phyloP scores from a whole-genome alignment of 2,797 vertebrate genomes.

The Acanthopagrus latus region DNA sequence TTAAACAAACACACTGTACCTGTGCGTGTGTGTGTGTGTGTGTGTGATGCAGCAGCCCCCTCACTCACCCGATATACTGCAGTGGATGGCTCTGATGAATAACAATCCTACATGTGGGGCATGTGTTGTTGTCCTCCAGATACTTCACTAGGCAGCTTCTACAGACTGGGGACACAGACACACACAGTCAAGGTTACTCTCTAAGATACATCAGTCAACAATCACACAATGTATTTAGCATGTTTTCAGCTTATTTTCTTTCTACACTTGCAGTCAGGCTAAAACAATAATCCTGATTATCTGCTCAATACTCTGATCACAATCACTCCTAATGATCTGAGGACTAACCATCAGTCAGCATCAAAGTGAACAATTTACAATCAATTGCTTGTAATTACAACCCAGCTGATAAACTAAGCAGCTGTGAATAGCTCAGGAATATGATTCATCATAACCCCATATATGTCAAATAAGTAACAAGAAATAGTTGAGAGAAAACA shows the following conservation, averaged over 20 bases:
- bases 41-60: conserved; percentile 1
- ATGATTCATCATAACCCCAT: background rate
- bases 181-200: conserved; percentile 12
- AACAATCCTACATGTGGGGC: conserved; percentile 97
- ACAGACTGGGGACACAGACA: conserved; percentile 89
- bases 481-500: background rate
- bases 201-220: background rate
- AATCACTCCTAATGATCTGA: background rate
- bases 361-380: background rate
- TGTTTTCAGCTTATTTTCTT: background rate
- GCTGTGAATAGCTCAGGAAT: background rate
- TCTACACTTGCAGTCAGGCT: background rate
- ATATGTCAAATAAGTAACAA: too few relatives aligned
- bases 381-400: background rate
- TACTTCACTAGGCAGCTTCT: conserved; percentile 99
- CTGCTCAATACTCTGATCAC: background rate
- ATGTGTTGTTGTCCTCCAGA: conserved; percentile 99
- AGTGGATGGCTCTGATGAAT: conserved; percentile 99
- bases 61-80: conserved; percentile 97
- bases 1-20: background rate
- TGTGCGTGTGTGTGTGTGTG: background rate
- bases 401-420: background rate
- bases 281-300: background rate
- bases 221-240: background rate
- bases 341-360: background rate